Evolutionary conservation across 2,888 invertebrate species (phyloP), one percentile per base, ranked within the genome.

Genomic region (Galerucella nymphaeae): DNA sequence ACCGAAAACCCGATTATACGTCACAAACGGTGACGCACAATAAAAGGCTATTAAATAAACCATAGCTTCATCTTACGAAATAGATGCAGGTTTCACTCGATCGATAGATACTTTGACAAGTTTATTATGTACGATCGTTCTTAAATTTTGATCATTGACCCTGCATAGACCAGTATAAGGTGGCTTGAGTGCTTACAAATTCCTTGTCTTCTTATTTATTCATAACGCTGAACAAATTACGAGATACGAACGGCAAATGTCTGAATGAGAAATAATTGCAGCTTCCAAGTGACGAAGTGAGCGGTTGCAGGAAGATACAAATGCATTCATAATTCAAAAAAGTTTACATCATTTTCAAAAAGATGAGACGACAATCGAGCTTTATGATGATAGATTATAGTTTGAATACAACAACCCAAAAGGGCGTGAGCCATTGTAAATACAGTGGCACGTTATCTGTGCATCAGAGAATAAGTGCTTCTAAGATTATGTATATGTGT

Each of bases 181-280:
- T 18, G 20, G 8, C 13, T 57, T 38, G 57, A 72, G 66, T 64
- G 62, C 68, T 68, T 57, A 18, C 6, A 57, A 9, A 18, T n/a
- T n/a, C n/a, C n/a, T n/a, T n/a, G n/a, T n/a, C n/a, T n/a, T n/a
- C n/a, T n/a, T n/a, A n/a, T n/a, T n/a, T n/a, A n/a, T n/a, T n/a
- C n/a, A n/a, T n/a, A 6, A 30, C 30, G 30, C 6, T 9, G 53
- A 53, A 53, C 53, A 18, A 20, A 23, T 57, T 8, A 20, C 57
- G 1, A 20, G 57, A 13, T 8, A 57, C 20, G 2, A 55, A 20
- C 20, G 55, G 20, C 20, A 20, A 57, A 20, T 20, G 18, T 20
- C 57, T 1, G 57, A 57, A 20, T 57, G 13, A 20, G n/a, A 13
- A 2, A n/a, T 48, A n/a, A 48, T 48, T 48, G 14, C 6, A n/a